phyloP scores from a whole-genome alignment of 35 echinoderm and acorn worm species.

The Ophiothrix spiculata region DNA sequence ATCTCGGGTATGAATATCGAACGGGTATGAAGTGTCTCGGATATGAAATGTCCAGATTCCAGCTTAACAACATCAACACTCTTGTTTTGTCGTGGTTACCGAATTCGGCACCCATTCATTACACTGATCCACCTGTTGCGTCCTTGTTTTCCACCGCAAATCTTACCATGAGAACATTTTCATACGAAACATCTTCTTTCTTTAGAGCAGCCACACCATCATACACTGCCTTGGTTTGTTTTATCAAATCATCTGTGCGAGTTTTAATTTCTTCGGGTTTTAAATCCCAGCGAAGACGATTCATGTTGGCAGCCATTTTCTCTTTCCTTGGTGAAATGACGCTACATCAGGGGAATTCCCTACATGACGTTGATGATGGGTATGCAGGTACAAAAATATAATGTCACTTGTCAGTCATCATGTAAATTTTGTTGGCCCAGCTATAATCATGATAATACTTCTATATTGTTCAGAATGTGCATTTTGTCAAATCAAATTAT shows the following conservation, averaged over 20 bases:
- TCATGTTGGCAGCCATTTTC: slow-evolving; percentile 17
- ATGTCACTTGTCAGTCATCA: too few relatives aligned
- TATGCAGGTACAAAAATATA: too few relatives aligned
- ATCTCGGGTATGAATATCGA: too few relatives aligned
- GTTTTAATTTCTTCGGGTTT: slow-evolving; percentile 69
- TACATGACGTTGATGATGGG: too few relatives aligned
- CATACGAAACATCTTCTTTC: slow-evolving; percentile 57
- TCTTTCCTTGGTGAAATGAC: neutral
- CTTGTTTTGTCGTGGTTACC: neutral
- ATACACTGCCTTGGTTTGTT: slow-evolving; percentile 58
- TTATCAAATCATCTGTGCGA: slow-evolving; percentile 57
- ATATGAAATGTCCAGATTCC: too few relatives aligned
- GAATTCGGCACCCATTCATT: neutral
- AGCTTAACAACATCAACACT: too few relatives aligned
- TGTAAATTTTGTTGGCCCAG: too few relatives aligned
- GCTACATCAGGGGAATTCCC: neutral
- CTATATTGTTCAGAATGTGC: too few relatives aligned
- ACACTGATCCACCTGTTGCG: too few relatives aligned
- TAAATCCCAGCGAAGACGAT: slow-evolving; percentile 83
- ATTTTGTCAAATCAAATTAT: too few relatives aligned
- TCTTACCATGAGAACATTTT: slow-evolving; percentile 69
- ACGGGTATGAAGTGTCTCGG: too few relatives aligned
- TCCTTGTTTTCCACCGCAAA: neutral
- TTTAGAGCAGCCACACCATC: slow-evolving; percentile 76
- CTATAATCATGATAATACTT: too few relatives aligned